Evolutionary conservation across 1,140 invertebrate genomes (phyloP).

Genomic region (Conus ventricosus): DNA sequence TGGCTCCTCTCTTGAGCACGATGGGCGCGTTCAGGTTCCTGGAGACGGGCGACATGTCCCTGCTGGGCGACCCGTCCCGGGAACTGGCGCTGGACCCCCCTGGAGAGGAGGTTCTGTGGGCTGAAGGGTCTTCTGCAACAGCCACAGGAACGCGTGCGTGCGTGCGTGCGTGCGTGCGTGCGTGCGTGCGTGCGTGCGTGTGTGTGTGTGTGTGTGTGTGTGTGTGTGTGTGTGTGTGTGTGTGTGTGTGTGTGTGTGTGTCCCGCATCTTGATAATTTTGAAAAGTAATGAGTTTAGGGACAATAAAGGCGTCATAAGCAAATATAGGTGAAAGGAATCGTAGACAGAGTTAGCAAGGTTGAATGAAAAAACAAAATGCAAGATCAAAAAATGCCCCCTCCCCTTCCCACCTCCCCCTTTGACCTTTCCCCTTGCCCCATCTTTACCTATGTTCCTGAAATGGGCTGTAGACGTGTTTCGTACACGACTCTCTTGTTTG

Average conservation of each 20-base stretch:
- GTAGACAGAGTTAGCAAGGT: too few species aligned
- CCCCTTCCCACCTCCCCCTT: too few species aligned
- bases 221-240: slow-evolving; percentile 6
- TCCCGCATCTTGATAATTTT: too few species aligned
- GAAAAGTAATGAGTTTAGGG: too few species aligned
- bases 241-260: slow-evolving; percentile 4
- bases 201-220: slow-evolving; percentile 17
- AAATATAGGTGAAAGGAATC: too few species aligned
- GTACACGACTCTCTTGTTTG: too few species aligned
- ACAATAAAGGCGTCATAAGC: too few species aligned
- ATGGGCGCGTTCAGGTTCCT: slow-evolving; percentile 90
- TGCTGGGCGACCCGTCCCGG: slow-evolving; percentile 89
- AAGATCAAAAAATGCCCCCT: too few species aligned
- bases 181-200: background rate
- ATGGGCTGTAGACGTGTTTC: too few species aligned
- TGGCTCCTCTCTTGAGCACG: slow-evolving; percentile 91
- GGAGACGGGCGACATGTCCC: slow-evolving; percentile 91
- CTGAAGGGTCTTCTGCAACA: slow-evolving; percentile 79
- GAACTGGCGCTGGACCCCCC: slow-evolving; percentile 96
- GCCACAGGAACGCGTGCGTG: background rate
- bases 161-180: background rate
- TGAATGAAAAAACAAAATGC: too few species aligned
- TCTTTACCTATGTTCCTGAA: too few species aligned
- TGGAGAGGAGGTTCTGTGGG: slow-evolving; percentile 81
- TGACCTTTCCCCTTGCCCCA: too few species aligned